Evolutionary conservation across 1,140 invertebrate genomes (phyloP), one percentile per base, ranked within the genome.

Genomic region (Macrobrachium nipponense): DNA sequence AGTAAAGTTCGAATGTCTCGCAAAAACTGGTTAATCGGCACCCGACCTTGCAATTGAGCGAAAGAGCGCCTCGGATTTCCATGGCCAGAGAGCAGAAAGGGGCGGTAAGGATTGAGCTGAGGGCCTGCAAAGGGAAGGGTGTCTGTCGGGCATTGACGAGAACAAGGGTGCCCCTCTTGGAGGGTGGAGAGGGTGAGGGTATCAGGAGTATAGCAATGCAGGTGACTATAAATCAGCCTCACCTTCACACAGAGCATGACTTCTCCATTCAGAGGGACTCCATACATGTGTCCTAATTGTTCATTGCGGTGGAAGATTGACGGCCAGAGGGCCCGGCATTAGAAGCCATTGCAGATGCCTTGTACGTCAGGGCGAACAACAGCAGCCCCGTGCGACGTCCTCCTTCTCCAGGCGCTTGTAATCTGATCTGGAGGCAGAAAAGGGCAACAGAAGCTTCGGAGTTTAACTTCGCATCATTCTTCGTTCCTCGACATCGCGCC

Each of bases 281-380:
- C 27, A 82, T 82, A 82, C 81, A 82, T 82, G 81, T 82, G 81
- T 82, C 81, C 81, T 82, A 82, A 82, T 82, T 82, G 81, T 82
- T 76, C 72, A 72, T 36, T 64, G 81, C 73, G 81, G 81, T 82
- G 75, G 81, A 64, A 76, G 81, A 82, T 76, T 70, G 72, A 82
- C 81, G 81, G 81, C 81, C 51, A 17, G 51, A 58, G 8, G 58
- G 68, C 58, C 58, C 51, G 51, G 8, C 8, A 51, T 51, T 73
- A 18, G 70, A 27, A 36, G 70, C 70, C 27, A 10, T 27, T 68
- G 64, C n/a, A 68, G 10, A n/a, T 3, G n/a, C 23, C 64, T 66
- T 18, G 51, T 51, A 51, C 8, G 51, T 51, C 8, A 51, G 51
- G 51, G 27, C 27, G 27, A 51, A 51, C 8, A 51, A 51, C 51